A percentile compares a stretch with the other conserved stretches of the same genome.
Conservation (phyloP, 2,888 invertebrate genomes). For the Himalopsyche tibetana region DNA sequence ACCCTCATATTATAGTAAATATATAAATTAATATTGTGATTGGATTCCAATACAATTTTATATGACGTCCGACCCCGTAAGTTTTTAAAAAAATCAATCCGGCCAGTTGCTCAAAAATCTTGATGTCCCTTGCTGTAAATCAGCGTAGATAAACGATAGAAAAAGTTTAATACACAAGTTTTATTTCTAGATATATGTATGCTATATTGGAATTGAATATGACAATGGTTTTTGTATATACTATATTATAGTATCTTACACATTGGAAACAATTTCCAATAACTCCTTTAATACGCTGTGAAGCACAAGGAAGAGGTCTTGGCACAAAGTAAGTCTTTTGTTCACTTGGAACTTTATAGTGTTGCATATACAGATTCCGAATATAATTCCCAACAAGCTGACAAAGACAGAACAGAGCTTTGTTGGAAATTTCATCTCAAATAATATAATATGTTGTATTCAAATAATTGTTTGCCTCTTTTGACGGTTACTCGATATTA, state of each 20-base stretch:
- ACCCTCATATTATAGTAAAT: too few species aligned
- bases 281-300: background rate
- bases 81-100: too few species aligned
- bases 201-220: background rate
- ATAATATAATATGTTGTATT: conserved; percentile 15
- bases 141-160: too few species aligned
- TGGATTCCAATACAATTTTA: too few species aligned
- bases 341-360: conserved; percentile 6
- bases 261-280: conserved; percentile 4
- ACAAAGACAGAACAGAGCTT: conserved; percentile 40
- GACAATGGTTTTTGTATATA: background rate
- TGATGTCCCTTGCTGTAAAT: too few species aligned
- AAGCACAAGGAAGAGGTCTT: conserved; percentile 7
- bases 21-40: too few species aligned
- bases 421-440: conserved; percentile 28
- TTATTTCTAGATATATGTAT: too few species aligned
- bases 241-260: background rate
- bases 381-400: conserved; percentile 32
- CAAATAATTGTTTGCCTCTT: conserved; percentile 19
- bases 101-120: too few species aligned
- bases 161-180: too few species aligned
- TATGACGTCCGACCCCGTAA: too few species aligned
- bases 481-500: conserved; percentile 15
- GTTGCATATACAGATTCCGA: background rate
- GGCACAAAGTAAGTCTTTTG: background rate